Evolutionary conservation across 2,113 vertebrate genomes (phyloP).

Genomic region (Tinamus guttatus): DNA sequence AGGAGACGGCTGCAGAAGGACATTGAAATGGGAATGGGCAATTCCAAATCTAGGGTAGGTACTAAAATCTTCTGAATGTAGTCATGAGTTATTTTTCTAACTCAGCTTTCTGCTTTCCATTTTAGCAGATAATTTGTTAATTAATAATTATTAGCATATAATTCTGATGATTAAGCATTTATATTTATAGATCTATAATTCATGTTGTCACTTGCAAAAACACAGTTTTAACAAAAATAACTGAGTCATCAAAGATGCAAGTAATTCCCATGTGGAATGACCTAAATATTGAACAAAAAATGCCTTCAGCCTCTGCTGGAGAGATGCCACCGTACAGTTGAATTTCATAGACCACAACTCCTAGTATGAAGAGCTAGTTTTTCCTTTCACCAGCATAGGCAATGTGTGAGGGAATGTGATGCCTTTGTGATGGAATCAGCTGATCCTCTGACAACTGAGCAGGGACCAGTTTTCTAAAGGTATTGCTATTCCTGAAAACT

Average conservation of each 20-base stretch:
- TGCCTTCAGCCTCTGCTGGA: background rate
- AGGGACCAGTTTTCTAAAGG: background rate
- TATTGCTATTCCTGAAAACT: background rate
- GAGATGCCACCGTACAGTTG: background rate
- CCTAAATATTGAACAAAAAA: background rate
- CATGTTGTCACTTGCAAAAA: background rate
- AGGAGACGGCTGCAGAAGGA: constrained; percentile 84
- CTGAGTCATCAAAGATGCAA: background rate
- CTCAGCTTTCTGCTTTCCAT: background rate
- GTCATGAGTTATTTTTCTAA: background rate
- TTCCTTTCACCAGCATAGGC: background rate
- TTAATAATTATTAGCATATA: background rate
- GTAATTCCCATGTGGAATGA: background rate
- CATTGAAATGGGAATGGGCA: constrained; percentile 86
- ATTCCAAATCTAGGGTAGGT: constrained; percentile 89
- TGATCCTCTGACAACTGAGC: background rate
- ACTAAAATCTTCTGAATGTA: background rate
- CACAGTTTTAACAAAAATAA: background rate
- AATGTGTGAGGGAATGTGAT: background rate
- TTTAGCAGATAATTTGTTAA: background rate
- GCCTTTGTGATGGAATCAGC: background rate
- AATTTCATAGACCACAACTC: background rate
- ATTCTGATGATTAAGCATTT: background rate
- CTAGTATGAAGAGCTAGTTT: background rate
- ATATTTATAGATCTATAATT: background rate